Percentiles rank a stretch among this genome's conserved stretches.
Evolutionary conservation across 92 coral and sea anemone genomes (phyloP).

Genomic region (Galaxea fascicularis): DNA sequence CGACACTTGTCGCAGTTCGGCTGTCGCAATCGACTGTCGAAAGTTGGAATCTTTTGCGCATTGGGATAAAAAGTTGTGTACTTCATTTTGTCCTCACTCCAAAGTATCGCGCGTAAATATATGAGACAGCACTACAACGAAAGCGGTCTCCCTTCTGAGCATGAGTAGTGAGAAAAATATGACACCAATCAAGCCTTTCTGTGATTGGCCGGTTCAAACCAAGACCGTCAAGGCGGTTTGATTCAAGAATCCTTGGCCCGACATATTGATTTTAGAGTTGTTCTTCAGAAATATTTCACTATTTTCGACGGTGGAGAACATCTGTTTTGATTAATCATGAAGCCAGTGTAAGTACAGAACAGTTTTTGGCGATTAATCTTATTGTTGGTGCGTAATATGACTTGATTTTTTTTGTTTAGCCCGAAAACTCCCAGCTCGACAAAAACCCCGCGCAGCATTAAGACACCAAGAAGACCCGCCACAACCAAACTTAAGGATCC

Average conservation of each 20-base stretch:
- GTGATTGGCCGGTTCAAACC: conserved; percentile 90
- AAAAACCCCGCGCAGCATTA: conserved; percentile 77
- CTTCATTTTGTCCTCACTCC: too few relatives aligned
- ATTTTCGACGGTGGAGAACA: conserved; percentile 35
- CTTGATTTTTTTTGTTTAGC: conserved; percentile 54
- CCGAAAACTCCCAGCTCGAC: conserved; percentile 85
- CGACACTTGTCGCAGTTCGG: too few relatives aligned
- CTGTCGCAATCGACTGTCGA: too few relatives aligned
- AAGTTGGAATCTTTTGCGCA: too few relatives aligned
- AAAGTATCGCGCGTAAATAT: too few relatives aligned
- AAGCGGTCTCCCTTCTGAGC: background rate
- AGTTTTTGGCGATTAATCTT: background rate
- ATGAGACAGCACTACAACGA: too few relatives aligned
- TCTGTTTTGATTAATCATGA: conserved; percentile 45
- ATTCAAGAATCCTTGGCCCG: conserved; percentile 77
- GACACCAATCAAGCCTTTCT: background rate
- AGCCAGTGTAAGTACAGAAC: conserved; percentile 71
- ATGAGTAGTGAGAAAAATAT: background rate
- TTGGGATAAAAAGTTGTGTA: too few relatives aligned
- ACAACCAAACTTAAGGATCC: conserved; percentile 94
- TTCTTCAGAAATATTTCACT: conserved; percentile 9
- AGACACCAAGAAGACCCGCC: conserved; percentile 86
- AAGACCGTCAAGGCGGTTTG: conserved; percentile 82
- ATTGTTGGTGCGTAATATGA: background rate
- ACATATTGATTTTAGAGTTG: conserved; percentile 39